Conservation (phyloP, 2,113 vertebrate genomes). For the Nothocercus nigrocapillus region DNA sequence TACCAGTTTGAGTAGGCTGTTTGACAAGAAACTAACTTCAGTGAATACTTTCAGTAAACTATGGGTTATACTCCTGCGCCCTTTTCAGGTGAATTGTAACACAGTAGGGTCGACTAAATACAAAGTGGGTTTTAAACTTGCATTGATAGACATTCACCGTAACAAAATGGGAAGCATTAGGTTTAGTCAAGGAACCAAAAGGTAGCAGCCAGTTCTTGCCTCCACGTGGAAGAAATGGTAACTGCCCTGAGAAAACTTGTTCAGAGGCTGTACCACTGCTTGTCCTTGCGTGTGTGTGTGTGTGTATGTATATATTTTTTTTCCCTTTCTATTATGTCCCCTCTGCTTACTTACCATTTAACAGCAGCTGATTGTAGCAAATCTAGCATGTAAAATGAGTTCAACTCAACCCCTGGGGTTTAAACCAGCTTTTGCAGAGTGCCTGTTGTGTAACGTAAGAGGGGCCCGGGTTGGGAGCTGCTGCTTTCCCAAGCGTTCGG, state of each 20-base stretch:
- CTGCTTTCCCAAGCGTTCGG: not conserved
- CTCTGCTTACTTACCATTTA: not conserved
- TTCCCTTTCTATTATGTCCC: too few species aligned
- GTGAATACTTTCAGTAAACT: not conserved
- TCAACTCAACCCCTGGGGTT: not conserved
- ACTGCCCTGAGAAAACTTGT: not conserved
- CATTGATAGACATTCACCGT: not conserved
- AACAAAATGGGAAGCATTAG: not conserved
- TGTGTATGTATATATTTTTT: not conserved
- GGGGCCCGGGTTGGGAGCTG: not conserved
- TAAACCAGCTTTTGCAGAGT: not conserved
- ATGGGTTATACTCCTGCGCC: not conserved
- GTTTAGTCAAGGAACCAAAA: not conserved
- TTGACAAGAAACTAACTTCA: not conserved
- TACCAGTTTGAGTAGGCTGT: not conserved
- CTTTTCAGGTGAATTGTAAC: not conserved
- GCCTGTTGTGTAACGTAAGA: not conserved
- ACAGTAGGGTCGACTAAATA: not conserved
- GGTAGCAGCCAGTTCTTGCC: not conserved
- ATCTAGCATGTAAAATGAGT: not conserved
- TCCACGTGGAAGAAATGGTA: not conserved
- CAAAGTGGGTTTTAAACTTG: not conserved
- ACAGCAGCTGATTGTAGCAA: not conserved
- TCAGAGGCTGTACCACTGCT: not conserved
- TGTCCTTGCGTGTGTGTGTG: not conserved